phyloP scores from a whole-genome alignment of 1,140 invertebrate genomes.

The Cydia strobilella region DNA sequence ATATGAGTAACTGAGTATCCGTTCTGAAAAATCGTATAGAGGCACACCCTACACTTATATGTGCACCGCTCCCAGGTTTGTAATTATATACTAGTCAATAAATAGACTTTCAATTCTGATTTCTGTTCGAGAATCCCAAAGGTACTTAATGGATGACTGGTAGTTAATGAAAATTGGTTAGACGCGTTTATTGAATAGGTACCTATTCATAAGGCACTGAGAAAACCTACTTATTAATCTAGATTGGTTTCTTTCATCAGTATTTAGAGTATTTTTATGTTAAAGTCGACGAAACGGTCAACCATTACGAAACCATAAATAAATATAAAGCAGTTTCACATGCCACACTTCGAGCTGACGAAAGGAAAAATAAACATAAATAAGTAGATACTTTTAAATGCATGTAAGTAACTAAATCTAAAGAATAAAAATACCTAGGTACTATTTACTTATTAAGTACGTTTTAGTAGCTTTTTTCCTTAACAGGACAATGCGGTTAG shows the following conservation, averaged over 20 bases:
- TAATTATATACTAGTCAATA: slow-evolving; percentile 13
- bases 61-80: not conserved
- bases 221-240: not conserved
- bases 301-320: too few species aligned
- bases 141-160: not conserved
- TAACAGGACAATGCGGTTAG: too few species aligned
- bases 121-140: slow-evolving; percentile 1
- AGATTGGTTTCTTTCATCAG: not conserved
- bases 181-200: slow-evolving; percentile 44
- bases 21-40: not conserved
- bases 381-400: too few species aligned
- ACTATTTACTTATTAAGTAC: too few species aligned
- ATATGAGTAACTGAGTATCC: not conserved
- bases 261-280: too few species aligned
- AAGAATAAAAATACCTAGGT: too few species aligned
- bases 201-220: slow-evolving; percentile 55
- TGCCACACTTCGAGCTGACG: too few species aligned
- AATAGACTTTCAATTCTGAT: slow-evolving; percentile 9
- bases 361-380: too few species aligned
- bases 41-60: not conserved
- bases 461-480: too few species aligned
- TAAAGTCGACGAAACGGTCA: too few species aligned
- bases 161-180: slow-evolving; percentile 13
- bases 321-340: too few species aligned
- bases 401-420: too few species aligned